Evolutionary conservation across 2,113 vertebrate genomes (phyloP).

Genomic region (Mormyrus iriodes): DNA sequence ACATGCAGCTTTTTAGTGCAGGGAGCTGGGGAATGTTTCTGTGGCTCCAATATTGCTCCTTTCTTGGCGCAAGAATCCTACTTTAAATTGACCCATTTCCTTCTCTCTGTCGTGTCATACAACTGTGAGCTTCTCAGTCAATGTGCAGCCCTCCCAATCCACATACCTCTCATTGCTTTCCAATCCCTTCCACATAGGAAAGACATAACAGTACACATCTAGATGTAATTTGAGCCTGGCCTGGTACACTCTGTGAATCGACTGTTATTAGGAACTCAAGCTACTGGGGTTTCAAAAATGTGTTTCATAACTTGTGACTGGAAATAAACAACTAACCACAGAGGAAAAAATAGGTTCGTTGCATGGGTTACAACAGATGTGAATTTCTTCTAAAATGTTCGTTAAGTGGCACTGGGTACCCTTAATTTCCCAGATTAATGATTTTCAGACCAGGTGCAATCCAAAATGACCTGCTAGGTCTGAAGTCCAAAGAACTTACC

Average conservation of each 20-base stretch:
- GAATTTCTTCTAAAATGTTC: not conserved
- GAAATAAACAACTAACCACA: not conserved
- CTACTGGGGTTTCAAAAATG: not conserved
- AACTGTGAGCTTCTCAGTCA: not conserved
- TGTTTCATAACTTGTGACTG: not conserved
- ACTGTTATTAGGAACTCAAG: not conserved
- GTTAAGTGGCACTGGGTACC: not conserved
- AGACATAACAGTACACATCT: not conserved
- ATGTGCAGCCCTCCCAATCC: not conserved
- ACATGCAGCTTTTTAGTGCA: slow-evolving; percentile 34
- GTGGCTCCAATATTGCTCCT: slow-evolving; percentile 39
- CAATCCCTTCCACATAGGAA: not conserved
- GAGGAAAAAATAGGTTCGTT: not conserved
- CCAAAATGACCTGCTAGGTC: not conserved
- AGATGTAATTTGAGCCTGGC: not conserved
- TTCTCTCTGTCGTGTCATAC: slow-evolving; percentile 28
- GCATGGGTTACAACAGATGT: not conserved
- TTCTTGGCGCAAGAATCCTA: slow-evolving; percentile 48
- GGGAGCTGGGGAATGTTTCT: slow-evolving; percentile 56
- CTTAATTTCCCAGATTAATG: not conserved
- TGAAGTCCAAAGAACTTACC: not conserved
- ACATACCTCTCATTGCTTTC: not conserved
- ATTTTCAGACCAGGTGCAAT: not conserved
- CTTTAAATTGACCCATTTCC: slow-evolving; percentile 49
- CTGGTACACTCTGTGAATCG: not conserved